Evolutionary conservation across 2,797 vertebrate species (phyloP).

Genomic region (Sebastes trivittatus): DNA sequence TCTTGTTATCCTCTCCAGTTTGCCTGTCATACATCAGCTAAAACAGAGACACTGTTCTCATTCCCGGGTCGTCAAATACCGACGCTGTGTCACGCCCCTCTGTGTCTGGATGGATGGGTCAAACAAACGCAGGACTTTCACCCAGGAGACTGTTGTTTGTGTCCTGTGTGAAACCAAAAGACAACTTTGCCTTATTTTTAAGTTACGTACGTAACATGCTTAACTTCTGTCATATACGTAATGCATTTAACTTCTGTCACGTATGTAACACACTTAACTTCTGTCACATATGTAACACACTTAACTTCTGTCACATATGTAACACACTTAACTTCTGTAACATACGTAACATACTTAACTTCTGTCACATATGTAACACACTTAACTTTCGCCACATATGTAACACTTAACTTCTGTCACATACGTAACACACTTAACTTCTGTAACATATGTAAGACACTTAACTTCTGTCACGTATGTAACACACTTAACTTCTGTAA

Average conservation of each 20-base stretch:
- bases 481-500: too few species aligned
- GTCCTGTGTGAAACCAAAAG: background rate
- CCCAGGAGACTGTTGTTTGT: background rate
- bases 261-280: too few species aligned
- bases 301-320: accelerated
- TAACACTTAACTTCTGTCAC: too few species aligned
- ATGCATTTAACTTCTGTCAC: too few species aligned
- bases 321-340: too few species aligned
- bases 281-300: too few species aligned
- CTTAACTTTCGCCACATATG: accelerated
- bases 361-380: accelerated
- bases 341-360: accelerated
- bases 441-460: accelerated
- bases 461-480: accelerated
- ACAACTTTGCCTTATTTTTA: background rate
- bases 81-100: background rate
- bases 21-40: background rate
- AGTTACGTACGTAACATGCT: background rate
- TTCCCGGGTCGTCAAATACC: background rate
- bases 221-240: too few species aligned
- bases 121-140: background rate
- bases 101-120: background rate
- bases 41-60: background rate
- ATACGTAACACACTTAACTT: too few species aligned
- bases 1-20: background rate